phyloP scores from a whole-genome alignment of 1,140 invertebrate species.

The Aphis gossypii region DNA sequence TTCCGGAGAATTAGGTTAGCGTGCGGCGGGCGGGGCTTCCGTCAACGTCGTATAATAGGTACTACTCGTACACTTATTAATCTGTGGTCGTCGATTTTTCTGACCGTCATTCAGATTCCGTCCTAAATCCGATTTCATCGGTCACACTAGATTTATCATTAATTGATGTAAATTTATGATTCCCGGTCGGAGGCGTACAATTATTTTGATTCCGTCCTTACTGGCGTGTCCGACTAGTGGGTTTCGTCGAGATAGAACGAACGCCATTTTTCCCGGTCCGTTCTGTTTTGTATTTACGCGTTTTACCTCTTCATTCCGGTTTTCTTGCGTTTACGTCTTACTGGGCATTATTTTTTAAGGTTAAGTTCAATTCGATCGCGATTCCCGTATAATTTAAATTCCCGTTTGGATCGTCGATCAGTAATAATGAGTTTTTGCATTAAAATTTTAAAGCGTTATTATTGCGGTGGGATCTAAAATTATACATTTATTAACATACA shows the following conservation, averaged over 20 bases:
- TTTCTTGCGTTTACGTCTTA: not conserved
- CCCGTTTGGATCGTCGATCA: not conserved
- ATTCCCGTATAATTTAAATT: not conserved
- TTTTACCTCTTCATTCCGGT: not conserved
- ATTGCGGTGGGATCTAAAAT: not conserved
- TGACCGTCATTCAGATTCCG: not conserved
- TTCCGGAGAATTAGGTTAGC: conserved; percentile 31
- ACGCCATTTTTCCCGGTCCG: not conserved
- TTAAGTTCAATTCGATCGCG: not conserved
- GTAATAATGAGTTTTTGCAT: not conserved
- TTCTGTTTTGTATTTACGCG: not conserved
- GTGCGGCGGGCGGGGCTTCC: conserved; percentile 27
- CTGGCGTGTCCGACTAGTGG: no score
- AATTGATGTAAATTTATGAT: not conserved
- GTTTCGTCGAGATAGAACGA: not conserved
- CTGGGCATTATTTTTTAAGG: not conserved
- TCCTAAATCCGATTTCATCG: not conserved
- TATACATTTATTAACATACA: not conserved
- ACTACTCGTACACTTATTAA: not conserved
- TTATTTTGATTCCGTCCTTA: no score
- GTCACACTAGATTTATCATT: not conserved
- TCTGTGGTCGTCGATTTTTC: not conserved
- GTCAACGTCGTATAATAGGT: no score
- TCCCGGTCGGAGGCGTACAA: not conserved
- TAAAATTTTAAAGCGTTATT: not conserved